phyloP scores from a whole-genome alignment of 2,797 vertebrate species.

The Passerculus sandwichensis region DNA sequence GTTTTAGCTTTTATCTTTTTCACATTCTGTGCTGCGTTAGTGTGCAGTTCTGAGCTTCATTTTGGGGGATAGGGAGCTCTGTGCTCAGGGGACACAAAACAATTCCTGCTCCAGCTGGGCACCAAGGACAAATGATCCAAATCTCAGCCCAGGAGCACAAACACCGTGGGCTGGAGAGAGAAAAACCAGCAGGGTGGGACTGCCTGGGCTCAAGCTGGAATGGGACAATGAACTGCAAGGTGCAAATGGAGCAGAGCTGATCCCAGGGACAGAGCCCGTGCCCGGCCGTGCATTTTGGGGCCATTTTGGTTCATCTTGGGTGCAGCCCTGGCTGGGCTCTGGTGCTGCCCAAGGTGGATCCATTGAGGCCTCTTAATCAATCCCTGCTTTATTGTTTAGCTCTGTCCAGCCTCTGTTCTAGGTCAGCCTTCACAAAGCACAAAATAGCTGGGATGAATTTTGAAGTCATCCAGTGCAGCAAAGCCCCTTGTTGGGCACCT shows the following conservation, averaged over 20 bases:
- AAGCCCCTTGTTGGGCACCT: fast-evolving
- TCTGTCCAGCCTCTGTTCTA: neutral
- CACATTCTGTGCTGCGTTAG: neutral
- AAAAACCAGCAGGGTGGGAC: neutral
- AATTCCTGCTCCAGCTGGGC: neutral
- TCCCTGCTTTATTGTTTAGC: neutral
- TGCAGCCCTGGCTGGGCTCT: neutral
- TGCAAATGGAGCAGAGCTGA: neutral
- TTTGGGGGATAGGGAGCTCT: neutral
- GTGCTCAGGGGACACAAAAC: neutral
- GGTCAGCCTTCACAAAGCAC: neutral
- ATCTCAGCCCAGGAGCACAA: neutral
- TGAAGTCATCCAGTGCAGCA: fast-evolving
- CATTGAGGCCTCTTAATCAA: neutral
- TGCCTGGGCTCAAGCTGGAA: no score
- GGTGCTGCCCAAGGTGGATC: neutral
- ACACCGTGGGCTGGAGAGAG: neutral
- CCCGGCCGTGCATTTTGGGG: neutral
- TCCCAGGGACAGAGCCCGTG: no score
- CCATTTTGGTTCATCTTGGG: neutral
- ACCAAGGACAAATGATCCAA: neutral
- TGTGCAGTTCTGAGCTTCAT: neutral
- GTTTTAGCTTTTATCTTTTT: neutral
- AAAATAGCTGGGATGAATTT: neutral
- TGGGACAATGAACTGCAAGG: neutral